phyloP scores from a whole-genome alignment of 2,797 vertebrate species.

The Ambastaia sidthimunki region DNA sequence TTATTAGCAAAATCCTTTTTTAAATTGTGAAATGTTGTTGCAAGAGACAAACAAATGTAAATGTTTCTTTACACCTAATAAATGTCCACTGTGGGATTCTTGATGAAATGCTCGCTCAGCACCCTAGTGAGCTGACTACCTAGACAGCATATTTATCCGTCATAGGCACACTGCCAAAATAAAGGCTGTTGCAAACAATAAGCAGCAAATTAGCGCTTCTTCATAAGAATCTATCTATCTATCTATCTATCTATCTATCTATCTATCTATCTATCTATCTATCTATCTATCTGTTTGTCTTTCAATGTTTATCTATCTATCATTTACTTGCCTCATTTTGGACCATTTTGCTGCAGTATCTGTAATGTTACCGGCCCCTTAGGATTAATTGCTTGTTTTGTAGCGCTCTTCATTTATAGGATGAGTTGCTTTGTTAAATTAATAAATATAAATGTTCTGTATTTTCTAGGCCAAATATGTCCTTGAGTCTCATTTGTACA shows the following conservation, averaged over 20 bases:
- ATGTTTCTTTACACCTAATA: not conserved
- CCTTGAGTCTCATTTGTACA: constrained; percentile 14
- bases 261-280: too few species aligned
- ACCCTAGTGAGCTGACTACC: not conserved
- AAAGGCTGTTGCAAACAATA: not conserved
- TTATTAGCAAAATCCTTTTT: not conserved
- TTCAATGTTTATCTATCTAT: too few species aligned
- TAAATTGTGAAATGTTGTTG: not conserved
- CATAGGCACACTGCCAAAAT: not conserved
- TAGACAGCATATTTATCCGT: not conserved
- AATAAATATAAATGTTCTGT: not conserved
- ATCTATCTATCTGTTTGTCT: too few species aligned
- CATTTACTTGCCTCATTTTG: too few species aligned
- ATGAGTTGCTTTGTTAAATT: not conserved
- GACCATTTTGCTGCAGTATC: too few species aligned
- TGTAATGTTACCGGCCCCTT: too few species aligned
- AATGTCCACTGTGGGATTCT: not conserved
- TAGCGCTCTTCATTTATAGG: not conserved
- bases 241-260: too few species aligned
- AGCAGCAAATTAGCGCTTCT: not conserved
- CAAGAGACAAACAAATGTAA: constrained; percentile 4
- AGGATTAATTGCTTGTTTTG: too few species aligned
- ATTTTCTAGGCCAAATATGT: not conserved
- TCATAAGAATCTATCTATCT: not conserved
- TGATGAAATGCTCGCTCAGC: not conserved